Conservation (phyloP, 1,140 invertebrate genomes). For the Apis cerana region DNA sequence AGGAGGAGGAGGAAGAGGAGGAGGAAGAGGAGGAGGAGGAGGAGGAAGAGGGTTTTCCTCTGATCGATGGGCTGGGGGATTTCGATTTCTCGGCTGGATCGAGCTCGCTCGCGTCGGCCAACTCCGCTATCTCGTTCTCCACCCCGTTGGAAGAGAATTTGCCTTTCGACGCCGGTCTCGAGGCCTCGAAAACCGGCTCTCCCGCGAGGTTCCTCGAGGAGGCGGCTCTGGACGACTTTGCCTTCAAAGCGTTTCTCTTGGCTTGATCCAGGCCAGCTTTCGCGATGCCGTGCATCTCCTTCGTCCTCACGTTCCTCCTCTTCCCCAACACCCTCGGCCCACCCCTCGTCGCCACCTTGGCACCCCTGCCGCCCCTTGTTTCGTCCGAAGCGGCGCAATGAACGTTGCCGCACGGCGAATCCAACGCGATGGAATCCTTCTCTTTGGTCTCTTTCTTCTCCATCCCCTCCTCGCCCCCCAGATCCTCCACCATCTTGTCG, state of each 20-base stretch:
- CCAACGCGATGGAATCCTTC: not conserved
- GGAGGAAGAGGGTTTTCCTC: slow-evolving; percentile 15
- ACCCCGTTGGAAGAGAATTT: not conserved
- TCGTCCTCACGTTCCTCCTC: slow-evolving; percentile 69
- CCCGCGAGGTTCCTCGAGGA: slow-evolving; percentile 7
- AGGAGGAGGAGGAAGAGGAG: too few relatives aligned
- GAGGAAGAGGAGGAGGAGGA: too few relatives aligned
- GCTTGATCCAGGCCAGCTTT: not conserved
- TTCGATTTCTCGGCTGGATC: not conserved
- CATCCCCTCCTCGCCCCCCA: slow-evolving; percentile 27
- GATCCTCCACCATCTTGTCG: slow-evolving; percentile 25
- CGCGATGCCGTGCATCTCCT: slow-evolving; percentile 24
- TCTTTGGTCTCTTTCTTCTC: slow-evolving; percentile 41
- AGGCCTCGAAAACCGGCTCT: slow-evolving; percentile 4
- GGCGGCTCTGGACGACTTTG: not conserved
- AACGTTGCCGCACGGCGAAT: too few relatives aligned
- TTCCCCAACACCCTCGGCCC: slow-evolving; percentile 69
- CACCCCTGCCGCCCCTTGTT: not conserved
- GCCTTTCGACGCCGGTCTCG: slow-evolving; percentile 23
- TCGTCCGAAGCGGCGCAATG: not conserved
- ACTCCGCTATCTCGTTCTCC: slow-evolving; percentile 17
- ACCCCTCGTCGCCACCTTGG: slow-evolving; percentile 56
- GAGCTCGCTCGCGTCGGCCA: too few relatives aligned
- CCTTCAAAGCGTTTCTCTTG: slow-evolving; percentile 1
- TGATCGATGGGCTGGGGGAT: not conserved